Evolutionary conservation across 2,797 vertebrate genomes (phyloP).

Genomic region (Glossophaga mutica): DNA sequence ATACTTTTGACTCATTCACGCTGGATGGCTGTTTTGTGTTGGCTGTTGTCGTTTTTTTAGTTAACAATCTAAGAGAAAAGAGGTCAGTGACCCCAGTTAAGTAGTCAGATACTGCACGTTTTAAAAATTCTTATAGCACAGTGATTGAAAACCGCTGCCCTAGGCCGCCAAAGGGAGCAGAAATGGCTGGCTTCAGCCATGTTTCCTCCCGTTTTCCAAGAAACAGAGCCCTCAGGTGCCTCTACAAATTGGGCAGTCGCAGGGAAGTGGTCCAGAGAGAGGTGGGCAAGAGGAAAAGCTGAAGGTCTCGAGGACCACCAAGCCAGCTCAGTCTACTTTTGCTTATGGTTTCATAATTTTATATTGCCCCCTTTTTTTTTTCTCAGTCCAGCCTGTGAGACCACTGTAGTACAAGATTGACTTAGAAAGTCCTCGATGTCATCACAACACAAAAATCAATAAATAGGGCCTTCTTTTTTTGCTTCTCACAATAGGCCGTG

Average conservation of each 20-base stretch:
- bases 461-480: neutral
- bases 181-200: neutral
- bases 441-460: neutral
- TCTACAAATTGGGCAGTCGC: fast-evolving
- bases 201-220: neutral
- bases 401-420: neutral
- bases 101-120: neutral
- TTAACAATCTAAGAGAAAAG: neutral
- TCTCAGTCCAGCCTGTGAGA: neutral
- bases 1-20: neutral
- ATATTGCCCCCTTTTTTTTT: neutral
- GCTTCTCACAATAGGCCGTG: neutral
- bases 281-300: neutral
- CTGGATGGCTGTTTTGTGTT: neutral
- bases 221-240: neutral
- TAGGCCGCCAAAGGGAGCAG: neutral
- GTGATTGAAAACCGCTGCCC: neutral
- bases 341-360: neutral
- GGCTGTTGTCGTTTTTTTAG: neutral
- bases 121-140: too few species aligned
- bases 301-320: neutral
- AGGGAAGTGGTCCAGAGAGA: neutral
- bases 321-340: neutral
- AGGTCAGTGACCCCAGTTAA: too few species aligned
- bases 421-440: neutral